A percentile compares a stretch with the other conserved stretches of the same genome.
Evolutionary conservation across 2,888 invertebrate genomes (phyloP).

Genomic region (Gymnoscelis rufifasciata): DNA sequence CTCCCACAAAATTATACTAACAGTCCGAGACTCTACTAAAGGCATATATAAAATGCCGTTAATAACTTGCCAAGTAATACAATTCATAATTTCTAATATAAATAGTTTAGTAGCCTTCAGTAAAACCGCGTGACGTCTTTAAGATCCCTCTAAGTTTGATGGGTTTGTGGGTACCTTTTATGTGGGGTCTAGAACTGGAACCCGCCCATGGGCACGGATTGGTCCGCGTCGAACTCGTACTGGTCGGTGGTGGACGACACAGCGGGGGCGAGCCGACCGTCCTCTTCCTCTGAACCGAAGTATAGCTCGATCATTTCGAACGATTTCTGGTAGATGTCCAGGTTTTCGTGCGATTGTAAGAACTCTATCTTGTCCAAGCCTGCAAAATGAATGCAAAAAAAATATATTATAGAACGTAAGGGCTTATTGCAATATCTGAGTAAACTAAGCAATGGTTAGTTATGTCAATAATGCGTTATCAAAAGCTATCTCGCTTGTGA

Average conservation of each 20-base stretch:
- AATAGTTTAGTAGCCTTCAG: too few relatives aligned
- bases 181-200: constrained; percentile 88
- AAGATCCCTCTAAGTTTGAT: too few relatives aligned
- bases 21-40: not conserved
- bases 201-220: constrained; percentile 86
- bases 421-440: too few relatives aligned
- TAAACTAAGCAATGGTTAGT: too few relatives aligned
- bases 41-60: not conserved
- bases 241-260: constrained; percentile 87
- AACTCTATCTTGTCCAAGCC: constrained; percentile 99
- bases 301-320: constrained; percentile 98
- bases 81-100: too few relatives aligned
- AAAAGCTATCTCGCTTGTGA: too few relatives aligned
- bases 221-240: constrained; percentile 85
- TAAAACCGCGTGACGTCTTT: too few relatives aligned
- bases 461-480: too few relatives aligned
- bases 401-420: not conserved
- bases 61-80: too few relatives aligned
- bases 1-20: constrained; percentile 1
- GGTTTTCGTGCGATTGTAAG: constrained; percentile 97
- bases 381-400: constrained; percentile 41
- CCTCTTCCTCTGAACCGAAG: constrained; percentile 96
- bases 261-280: constrained; percentile 87
- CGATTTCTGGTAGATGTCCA: constrained; percentile 97
- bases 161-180: constrained; percentile 8